Percentiles rank a stretch among this genome's conserved stretches.
phyloP scores from a whole-genome alignment of 2,113 vertebrate species.

The Apus apus region DNA sequence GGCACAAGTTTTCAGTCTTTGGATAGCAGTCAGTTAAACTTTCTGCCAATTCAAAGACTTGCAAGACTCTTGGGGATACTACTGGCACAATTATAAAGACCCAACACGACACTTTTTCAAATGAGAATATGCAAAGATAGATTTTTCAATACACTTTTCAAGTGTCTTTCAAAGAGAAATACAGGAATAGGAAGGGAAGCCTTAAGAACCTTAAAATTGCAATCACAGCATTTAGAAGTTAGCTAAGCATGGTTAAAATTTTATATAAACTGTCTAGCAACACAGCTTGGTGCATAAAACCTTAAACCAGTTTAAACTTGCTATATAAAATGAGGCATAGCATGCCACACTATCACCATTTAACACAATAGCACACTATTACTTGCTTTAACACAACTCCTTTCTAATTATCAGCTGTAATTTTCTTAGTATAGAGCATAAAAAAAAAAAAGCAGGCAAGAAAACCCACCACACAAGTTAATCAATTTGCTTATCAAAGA shows the following conservation, averaged over 20 bases:
- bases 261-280: not conserved
- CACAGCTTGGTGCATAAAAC: not conserved
- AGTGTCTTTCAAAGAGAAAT: not conserved
- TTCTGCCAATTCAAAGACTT: not conserved
- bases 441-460: not conserved
- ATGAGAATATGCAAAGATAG: not conserved
- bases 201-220: not conserved
- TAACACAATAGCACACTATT: rapidly evolving
- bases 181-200: not conserved
- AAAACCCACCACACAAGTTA: not conserved
- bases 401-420: not conserved
- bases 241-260: not conserved
- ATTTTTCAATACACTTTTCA: not conserved
- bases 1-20: not conserved
- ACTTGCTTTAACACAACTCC: not conserved
- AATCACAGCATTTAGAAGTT: not conserved
- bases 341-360: not conserved
- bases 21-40: not conserved
- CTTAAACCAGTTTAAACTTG: not conserved
- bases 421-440: not conserved
- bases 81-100: not conserved
- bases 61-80: not conserved
- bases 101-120: not conserved
- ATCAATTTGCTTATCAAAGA: not conserved
- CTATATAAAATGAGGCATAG: not conserved